Base-by-base conservation (phyloP, 2,113 vertebrate genomes). In the Sphaerodactylus townsendi region DNA sequence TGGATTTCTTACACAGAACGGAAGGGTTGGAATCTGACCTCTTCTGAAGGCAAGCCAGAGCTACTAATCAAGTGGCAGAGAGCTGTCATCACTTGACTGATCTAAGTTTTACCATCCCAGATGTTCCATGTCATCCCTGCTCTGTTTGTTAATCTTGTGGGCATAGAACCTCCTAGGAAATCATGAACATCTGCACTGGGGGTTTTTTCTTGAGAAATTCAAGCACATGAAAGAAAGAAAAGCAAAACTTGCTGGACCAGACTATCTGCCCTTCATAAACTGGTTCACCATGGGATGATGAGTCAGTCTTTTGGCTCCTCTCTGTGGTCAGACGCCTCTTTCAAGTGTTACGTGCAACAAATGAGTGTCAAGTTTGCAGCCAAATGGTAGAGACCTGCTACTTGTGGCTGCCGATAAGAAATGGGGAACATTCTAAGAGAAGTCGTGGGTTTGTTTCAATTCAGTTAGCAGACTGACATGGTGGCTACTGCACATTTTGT, bases 61-160 rank as follows among this genome's bases (percentile, higher is more conserved):
- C 77, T 75, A 86, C 88, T 84, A 79, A 93, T 85, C 89, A 78
- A 0, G 48, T 35, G 3, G 74, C 0, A 0, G 71, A 50, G 82
- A 92, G 71, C 84, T 86, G 82, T 85, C 91, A 88, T 70, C 0
- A 0, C 65, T 80, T 68, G 77, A 78, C 59, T 79, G 78, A 81
- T 35, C 30, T 82, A 48, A 78, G 80, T 28, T 70, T 68, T 68
- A 33, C 0, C 25, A 0, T 28, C 48, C 53, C 64, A 33, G 39
- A 35, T 86, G 53, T 0, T 86, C 37, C n/a, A 28, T 10, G 48
- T 86, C 37, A 1, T 68, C 77, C 79, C 62, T 5, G 21, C 35
- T 74, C 73, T 19, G 77, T 30, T 48, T 48, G 6, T 37, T 77
- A 59, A 41, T 85, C 30, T 41, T 13, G 14, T 76, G 37, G 72